phyloP scores from a whole-genome alignment of 2,888 invertebrate genomes.

The Nomada flava region DNA sequence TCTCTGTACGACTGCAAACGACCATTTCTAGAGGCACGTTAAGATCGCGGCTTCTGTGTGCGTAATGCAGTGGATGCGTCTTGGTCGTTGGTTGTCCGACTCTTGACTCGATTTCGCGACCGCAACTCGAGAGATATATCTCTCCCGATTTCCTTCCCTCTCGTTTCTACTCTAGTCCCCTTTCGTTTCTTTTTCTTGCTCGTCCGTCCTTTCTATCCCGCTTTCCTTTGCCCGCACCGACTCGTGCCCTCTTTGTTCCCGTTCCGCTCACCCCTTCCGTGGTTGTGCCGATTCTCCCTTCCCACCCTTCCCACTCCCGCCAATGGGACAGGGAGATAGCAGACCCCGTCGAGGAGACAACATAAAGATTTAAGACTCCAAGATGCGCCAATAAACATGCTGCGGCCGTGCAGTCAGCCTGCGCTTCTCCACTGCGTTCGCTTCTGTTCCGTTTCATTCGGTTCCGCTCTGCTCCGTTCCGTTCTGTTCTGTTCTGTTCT shows the following conservation, averaged over 20 bases:
- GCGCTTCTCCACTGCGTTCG: constrained; percentile 76
- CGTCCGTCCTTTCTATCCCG: not conserved
- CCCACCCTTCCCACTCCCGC: constrained; percentile 48
- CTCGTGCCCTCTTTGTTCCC: constrained; percentile 59
- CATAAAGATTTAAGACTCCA: constrained; percentile 84
- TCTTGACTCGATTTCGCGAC: constrained; percentile 81
- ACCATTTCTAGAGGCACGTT: constrained; percentile 73
- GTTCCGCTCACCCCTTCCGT: constrained; percentile 59
- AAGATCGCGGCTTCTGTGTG: constrained; percentile 79
- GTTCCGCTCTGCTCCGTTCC: constrained; percentile 65
- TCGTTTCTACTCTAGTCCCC: constrained; percentile 56
- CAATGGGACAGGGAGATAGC: constrained; percentile 71
- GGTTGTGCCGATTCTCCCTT: constrained; percentile 55
- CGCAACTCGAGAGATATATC: constrained; percentile 79
- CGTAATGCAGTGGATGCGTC: constrained; percentile 80
- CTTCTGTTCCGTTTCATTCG: constrained; percentile 78
- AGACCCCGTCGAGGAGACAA: constrained; percentile 83
- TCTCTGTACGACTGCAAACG: constrained; percentile 53
- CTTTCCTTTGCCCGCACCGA: constrained; percentile 36
- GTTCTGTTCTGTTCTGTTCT: constrained; percentile 62
- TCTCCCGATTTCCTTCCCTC: constrained; percentile 73
- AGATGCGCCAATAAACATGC: constrained; percentile 85
- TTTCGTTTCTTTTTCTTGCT: constrained; percentile 54
- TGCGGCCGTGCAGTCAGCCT: constrained; percentile 80
- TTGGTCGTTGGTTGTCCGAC: constrained; percentile 76